Evolutionary conservation across 2,888 invertebrate genomes (phyloP), one percentile per base, ranked within the genome.

Genomic region (Saturnia pavonia): DNA sequence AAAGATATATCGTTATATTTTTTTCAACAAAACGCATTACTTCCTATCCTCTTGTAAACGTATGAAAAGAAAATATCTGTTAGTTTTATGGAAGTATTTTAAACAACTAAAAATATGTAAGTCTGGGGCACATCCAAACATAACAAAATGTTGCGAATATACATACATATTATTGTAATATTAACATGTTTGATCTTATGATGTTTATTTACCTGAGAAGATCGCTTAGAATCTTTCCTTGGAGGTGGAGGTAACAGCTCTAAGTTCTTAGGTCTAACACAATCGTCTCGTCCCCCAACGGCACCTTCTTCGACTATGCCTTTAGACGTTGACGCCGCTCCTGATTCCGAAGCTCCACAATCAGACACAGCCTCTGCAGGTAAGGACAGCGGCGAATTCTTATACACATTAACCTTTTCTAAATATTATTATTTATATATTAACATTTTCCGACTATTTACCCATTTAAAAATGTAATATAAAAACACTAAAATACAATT

Each of bases 181-280:
- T 34, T 2, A 4, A 54, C 22, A 25, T n/a, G 25, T 60, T 60
- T 27, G 27, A 60, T 60, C 12, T 25, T 27, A 60, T 60, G 25
- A 27, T 27, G 57, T 60, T 51, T 25, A 63, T 19, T 72, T 85
- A 93, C 92, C 88, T 87, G 87, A 14, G 81, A 83, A 0, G 82
- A 78, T 42, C 89, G 83, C 72, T 89, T 89, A 54, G 85, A 84
- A 65, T 90, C 91, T 71, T 92, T 93, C 73, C 84, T 85, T 0
- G 92, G 91, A 7, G 92, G 94, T 1, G 95, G 94, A 8, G 95
- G 94, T 68, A 94, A 83, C 11, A 94, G 84, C 60, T 95, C 92
- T 48, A 94, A 79, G 57, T 91, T 91, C 9, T 86, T 85, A 1
- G 92, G 91, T 69, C 91, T 83, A 16, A 77, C 74, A 2, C 75